phyloP scores from a whole-genome alignment of 2,888 invertebrate genomes.

The Clusia tigrina region DNA sequence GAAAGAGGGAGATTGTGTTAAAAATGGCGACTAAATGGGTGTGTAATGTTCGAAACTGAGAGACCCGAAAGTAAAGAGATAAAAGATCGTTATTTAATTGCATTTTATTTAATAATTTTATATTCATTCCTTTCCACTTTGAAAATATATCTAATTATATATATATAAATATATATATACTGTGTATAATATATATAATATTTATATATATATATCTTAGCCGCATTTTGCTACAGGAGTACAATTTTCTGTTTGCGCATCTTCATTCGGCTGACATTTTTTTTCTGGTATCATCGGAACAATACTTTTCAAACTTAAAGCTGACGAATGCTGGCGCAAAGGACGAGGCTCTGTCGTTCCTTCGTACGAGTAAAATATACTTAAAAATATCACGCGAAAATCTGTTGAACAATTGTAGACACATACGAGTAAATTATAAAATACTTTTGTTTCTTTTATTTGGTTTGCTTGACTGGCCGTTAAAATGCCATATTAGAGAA shows the following conservation, averaged over 20 bases:
- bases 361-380: neutral
- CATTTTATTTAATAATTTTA: constrained; percentile 25
- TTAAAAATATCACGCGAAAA: neutral
- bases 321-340: no score
- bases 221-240: constrained; percentile 33
- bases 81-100: constrained; percentile 10
- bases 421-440: no score
- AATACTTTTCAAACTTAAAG: no score
- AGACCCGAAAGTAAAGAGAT: no score
- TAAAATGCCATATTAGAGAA: constrained; percentile 27
- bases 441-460: constrained; percentile 9
- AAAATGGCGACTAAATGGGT: neutral
- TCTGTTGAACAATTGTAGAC: neutral
- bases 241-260: constrained; percentile 30
- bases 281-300: neutral
- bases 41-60: neutral
- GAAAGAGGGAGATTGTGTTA: constrained; percentile 1
- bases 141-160: constrained; percentile 33
- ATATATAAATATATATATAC: no score
- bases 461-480: constrained; percentile 12
- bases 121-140: constrained; percentile 34
- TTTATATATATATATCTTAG: constrained; percentile 35
- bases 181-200: no score
- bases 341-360: no score
- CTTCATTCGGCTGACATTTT: neutral